Evolutionary conservation across 1,140 invertebrate species (phyloP).

Genomic region (Ips nitidus): DNA sequence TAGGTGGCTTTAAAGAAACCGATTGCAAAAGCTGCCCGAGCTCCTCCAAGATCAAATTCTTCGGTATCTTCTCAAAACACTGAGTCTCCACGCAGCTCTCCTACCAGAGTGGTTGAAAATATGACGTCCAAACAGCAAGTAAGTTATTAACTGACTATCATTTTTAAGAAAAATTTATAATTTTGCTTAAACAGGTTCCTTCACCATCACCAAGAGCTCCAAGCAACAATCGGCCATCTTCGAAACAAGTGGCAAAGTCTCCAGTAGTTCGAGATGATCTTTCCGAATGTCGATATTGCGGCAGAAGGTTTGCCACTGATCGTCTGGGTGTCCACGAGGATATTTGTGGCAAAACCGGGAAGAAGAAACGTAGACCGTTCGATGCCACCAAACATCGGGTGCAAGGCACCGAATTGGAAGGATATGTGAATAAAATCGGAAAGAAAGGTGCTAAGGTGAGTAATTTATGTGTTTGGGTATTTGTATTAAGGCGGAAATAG

Average conservation of each 20-base stretch:
- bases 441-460: conserved; percentile 22
- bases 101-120: conserved; percentile 14
- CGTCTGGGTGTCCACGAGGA: conserved; percentile 77
- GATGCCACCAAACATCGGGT: conserved; percentile 83
- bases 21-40: conserved; percentile 7
- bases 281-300: conserved; percentile 65
- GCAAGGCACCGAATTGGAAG: conserved; percentile 84
- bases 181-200: neutral
- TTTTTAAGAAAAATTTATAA: conserved; percentile 2
- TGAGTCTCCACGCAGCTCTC: conserved; percentile 24
- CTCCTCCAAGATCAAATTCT: conserved; percentile 11
- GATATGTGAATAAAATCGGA: conserved; percentile 56
- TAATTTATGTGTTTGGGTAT: neutral
- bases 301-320: conserved; percentile 75
- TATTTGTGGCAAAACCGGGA: conserved; percentile 74
- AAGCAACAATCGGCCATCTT: conserved; percentile 39
- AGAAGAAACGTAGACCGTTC: conserved; percentile 83
- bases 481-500: too few relatives aligned
- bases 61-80: conserved; percentile 18
- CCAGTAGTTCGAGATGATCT: conserved; percentile 51
- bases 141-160: neutral
- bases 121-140: conserved; percentile 8
- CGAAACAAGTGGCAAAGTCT: conserved; percentile 43
- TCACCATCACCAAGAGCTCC: conserved; percentile 22
- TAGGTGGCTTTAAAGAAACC: conserved; percentile 20